These are phyloP conservation scores for Liasis olivaceus DNA, from an alignment of 2,797 vertebrate species.

Conservation along the genomic window DNA sequence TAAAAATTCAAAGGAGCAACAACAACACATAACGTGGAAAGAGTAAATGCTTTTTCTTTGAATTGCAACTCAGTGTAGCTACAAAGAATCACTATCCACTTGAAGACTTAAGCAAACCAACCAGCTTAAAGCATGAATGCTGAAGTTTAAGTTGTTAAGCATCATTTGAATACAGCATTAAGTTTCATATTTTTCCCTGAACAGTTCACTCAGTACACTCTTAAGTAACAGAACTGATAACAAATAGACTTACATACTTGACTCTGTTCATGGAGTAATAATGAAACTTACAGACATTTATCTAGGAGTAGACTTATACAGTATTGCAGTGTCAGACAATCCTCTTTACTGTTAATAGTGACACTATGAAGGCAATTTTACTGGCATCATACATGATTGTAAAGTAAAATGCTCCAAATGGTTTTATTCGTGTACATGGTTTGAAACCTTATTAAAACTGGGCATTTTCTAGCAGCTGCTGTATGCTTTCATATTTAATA, in stretches of 20 bases:
- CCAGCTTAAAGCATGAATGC: conserved; percentile 47
- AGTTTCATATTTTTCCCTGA: not conserved
- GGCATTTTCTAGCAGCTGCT: not conserved
- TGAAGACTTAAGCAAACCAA: conserved; percentile 58
- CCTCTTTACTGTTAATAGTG: fast-evolving
- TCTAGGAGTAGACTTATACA: not conserved
- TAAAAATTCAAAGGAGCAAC: conserved; percentile 64
- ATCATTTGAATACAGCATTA: not conserved
- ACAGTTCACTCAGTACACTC: not conserved
- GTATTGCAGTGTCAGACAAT: not conserved
- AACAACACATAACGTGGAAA: conserved; percentile 33
- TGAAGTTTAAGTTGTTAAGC: conserved; percentile 9
- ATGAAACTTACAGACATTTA: not conserved
- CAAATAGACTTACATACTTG: not conserved
- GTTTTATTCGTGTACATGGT: not conserved
- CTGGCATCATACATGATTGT: not conserved
- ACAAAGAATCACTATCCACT: conserved; percentile 61
- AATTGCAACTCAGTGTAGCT: conserved; percentile 62
- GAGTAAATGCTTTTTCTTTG: conserved; percentile 57
- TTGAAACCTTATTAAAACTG: not conserved
- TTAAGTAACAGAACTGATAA: conserved; percentile 13
- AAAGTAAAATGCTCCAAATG: not conserved
- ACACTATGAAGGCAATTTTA: not conserved
- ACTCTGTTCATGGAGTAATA: not conserved
- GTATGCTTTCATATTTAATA: not conserved